Percentiles rank a stretch among this genome's conserved stretches.
These are phyloP conservation scores for Anas bahamensis DNA, from an alignment of 2,797 vertebrate species.

Conservation along the genomic window DNA sequence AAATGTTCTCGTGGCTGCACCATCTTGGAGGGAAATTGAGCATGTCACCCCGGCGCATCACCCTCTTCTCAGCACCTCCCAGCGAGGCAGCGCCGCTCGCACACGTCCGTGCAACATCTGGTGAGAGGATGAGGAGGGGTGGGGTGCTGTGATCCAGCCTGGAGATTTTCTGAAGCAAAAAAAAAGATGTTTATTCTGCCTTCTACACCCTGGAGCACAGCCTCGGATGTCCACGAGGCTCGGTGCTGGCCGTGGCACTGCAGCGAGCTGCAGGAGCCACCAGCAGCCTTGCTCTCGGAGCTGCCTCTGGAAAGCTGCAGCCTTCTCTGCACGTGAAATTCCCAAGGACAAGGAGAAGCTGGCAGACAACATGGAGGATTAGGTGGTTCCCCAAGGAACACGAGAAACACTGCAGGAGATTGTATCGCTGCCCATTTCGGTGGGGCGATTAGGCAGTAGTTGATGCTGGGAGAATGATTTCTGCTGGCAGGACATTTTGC, in stretches of 20 bases:
- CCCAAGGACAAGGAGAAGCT: slow-evolving; percentile 51
- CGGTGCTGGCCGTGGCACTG: fast-evolving
- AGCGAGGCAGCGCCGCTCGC: background rate
- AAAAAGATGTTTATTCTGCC: fast-evolving
- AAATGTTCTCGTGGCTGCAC: slow-evolving; percentile 53
- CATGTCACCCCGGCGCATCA: slow-evolving; percentile 36
- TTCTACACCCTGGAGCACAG: fast-evolving
- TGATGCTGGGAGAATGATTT: slow-evolving; percentile 17
- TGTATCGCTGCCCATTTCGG: background rate
- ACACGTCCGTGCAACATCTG: background rate
- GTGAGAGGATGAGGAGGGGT: background rate
- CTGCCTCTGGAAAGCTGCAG: background rate
- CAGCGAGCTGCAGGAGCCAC: background rate
- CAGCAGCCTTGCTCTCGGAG: background rate
- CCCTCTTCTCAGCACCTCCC: slow-evolving; percentile 61
- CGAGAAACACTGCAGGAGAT: background rate
- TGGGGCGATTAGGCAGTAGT: background rate
- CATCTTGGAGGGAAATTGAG: slow-evolving; percentile 66
- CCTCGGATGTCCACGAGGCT: background rate
- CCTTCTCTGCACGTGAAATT: background rate
- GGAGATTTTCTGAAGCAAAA: background rate
- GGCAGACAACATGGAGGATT: slow-evolving; percentile 39
- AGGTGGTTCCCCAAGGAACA: slow-evolving; percentile 31
- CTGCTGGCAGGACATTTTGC: background rate
- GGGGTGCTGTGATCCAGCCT: background rate